These are phyloP conservation scores for Apeira syringaria DNA, from an alignment of 2,888 invertebrate genomes.

Conservation along the genomic window DNA sequence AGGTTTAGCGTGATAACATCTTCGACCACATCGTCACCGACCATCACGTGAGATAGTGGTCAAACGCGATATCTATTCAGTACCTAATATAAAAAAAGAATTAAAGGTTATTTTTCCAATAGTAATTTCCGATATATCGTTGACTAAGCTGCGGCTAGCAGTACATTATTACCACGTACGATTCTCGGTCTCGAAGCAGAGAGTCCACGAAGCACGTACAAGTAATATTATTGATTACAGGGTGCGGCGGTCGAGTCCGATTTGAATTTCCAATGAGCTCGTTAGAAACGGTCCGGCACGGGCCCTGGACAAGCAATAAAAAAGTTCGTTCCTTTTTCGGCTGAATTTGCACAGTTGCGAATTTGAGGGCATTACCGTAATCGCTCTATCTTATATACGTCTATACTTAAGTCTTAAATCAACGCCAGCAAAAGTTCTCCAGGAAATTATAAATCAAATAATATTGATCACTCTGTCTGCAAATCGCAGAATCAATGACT, in stretches of 20 bases:
- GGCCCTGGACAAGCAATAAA: conserved; percentile 62
- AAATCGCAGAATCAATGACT: too few relatives aligned
- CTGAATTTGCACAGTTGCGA: conserved; percentile 60
- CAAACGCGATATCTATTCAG: too few relatives aligned
- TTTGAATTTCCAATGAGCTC: conserved; percentile 83
- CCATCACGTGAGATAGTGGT: too few relatives aligned
- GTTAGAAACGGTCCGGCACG: conserved; percentile 70
- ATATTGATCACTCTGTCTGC: too few relatives aligned
- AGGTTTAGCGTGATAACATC: too few relatives aligned
- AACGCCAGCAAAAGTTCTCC: too few relatives aligned
- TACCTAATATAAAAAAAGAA: too few relatives aligned
- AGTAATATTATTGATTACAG: conserved; percentile 82
- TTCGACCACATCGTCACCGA: too few relatives aligned
- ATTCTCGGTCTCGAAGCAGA: conserved; percentile 43
- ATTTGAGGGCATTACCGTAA: conserved; percentile 53
- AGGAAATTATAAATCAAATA: too few relatives aligned
- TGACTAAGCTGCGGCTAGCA: conserved; percentile 32
- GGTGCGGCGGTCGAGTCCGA: conserved; percentile 70
- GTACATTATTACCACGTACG: conserved; percentile 38
- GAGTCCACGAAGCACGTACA: conserved; percentile 75
- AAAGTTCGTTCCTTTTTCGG: conserved; percentile 66
- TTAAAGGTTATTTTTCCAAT: conserved; percentile 5
- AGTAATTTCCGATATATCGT: conserved; percentile 14
- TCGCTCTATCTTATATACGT: too few relatives aligned
- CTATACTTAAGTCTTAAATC: too few relatives aligned